phyloP scores from a whole-genome alignment of 2,888 invertebrate species.

The Drosophila barbarae region DNA sequence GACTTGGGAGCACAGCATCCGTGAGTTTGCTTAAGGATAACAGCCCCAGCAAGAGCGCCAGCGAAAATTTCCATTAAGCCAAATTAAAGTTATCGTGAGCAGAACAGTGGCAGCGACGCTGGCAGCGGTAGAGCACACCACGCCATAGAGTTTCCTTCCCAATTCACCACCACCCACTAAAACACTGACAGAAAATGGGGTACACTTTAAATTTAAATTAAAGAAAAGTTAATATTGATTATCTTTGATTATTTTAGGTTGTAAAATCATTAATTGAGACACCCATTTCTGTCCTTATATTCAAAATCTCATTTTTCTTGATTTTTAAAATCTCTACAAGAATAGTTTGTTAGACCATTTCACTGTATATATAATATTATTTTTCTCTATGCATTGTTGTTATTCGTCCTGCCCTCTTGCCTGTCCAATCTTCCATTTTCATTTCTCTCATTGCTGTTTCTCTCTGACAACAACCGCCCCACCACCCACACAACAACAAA shows the following conservation, averaged over 20 bases:
- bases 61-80: slow-evolving; percentile 71
- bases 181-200: slow-evolving; percentile 6
- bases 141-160: slow-evolving; percentile 12
- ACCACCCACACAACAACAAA: slow-evolving; percentile 24
- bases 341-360: neutral
- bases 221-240: no score
- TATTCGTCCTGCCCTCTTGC: slow-evolving; percentile 9
- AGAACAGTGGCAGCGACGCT: slow-evolving; percentile 39
- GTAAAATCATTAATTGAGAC: neutral
- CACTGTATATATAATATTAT: neutral
- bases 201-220: no score
- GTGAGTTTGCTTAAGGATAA: slow-evolving; percentile 44
- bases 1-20: slow-evolving; percentile 10
- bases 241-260: no score
- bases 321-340: neutral
- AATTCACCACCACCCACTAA: slow-evolving; percentile 12
- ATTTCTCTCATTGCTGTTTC: slow-evolving; percentile 55
- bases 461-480: slow-evolving; percentile 30
- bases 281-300: neutral
- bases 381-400: slow-evolving; percentile 12
- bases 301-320: no score
- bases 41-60: slow-evolving; percentile 20
- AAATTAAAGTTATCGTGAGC: slow-evolving; percentile 72
- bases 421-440: slow-evolving; percentile 65
- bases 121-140: neutral